These are phyloP conservation scores for Sphaerodactylus townsendi DNA, from an alignment of 2,113 vertebrate species.

Conservation along the genomic window DNA sequence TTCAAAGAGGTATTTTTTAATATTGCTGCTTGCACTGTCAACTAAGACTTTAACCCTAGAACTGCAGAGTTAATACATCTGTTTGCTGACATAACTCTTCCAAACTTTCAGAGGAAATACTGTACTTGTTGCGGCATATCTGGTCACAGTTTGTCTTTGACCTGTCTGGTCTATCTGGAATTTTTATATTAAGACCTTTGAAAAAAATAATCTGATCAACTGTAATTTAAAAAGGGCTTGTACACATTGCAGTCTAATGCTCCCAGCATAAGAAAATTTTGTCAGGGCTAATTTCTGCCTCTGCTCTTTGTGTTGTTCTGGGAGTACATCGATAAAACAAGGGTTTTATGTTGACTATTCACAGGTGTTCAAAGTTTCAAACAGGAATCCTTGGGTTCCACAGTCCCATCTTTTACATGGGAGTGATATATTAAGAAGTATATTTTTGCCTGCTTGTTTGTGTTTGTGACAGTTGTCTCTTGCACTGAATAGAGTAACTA, in stretches of 20 bases:
- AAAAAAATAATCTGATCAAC: not conserved
- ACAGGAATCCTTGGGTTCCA: not conserved
- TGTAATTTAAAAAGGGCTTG: not conserved
- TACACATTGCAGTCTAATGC: not conserved
- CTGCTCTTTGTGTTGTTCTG: not conserved
- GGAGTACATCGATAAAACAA: not conserved
- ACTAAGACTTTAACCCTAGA: not conserved
- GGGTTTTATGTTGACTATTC: not conserved
- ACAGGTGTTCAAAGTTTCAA: not conserved
- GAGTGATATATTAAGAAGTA: not conserved
- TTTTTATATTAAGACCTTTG: not conserved
- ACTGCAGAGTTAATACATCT: not conserved
- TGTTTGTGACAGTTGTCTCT: not conserved
- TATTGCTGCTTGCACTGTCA: not conserved
- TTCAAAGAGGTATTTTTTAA: not conserved
- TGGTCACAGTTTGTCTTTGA: not conserved
- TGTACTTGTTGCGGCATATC: not conserved
- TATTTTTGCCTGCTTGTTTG: not conserved
- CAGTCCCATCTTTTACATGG: not conserved
- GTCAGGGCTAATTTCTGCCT: not conserved
- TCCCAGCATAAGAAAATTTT: not conserved
- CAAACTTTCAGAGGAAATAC: not conserved
- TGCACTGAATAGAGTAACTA: not conserved
- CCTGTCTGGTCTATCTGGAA: not conserved
- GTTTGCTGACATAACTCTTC: not conserved